Evolutionary conservation across 2,797 vertebrate species (phyloP).

Genomic region (Anisognathus igniventris): DNA sequence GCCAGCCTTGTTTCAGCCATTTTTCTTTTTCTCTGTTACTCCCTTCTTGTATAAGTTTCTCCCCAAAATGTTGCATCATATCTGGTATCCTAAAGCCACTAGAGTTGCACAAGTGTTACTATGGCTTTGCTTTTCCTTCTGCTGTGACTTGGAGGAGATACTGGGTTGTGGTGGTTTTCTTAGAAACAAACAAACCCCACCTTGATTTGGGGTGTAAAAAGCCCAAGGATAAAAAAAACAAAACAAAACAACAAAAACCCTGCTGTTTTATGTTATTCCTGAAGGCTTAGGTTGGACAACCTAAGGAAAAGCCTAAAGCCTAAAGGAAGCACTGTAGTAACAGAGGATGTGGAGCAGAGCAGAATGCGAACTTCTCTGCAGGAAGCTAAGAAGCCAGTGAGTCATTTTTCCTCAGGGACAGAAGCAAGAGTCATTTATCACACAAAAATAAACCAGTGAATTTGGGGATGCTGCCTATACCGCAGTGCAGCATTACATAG

Average conservation of each 20-base stretch:
- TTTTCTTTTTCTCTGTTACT: background rate
- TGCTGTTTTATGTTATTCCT: background rate
- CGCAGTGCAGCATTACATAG: background rate
- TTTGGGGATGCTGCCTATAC: background rate
- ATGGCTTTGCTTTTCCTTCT: background rate
- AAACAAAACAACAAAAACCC: accelerated
- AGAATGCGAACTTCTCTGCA: background rate
- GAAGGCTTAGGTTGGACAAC: background rate
- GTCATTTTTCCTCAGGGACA: background rate
- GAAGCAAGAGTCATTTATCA: background rate
- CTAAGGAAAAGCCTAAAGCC: background rate
- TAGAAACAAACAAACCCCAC: background rate
- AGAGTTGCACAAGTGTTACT: background rate
- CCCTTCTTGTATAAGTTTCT: background rate
- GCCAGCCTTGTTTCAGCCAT: background rate
- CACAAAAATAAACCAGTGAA: background rate
- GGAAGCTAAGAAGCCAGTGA: background rate
- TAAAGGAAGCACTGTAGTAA: background rate
- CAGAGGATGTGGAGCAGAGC: background rate
- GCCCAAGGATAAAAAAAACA: background rate
- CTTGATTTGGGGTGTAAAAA: background rate
- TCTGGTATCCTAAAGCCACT: background rate
- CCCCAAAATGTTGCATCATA: background rate
- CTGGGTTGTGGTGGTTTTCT: background rate
- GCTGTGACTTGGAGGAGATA: background rate